Evolutionary conservation across 2,113 vertebrate species (phyloP), one percentile per base, ranked within the genome.

Genomic region (Microtus oregoni): DNA sequence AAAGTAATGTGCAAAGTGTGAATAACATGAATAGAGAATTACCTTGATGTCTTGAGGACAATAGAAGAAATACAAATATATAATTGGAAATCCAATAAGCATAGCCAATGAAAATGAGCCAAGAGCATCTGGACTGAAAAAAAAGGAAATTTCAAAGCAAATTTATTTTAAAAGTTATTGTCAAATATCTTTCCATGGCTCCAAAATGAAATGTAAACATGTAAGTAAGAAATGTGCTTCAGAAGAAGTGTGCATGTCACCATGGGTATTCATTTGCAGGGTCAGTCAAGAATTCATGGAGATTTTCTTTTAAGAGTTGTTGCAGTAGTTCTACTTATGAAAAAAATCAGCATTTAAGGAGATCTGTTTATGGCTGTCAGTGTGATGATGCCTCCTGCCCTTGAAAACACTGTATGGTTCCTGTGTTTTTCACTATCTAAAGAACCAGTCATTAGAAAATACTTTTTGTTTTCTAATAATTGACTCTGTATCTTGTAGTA

Each of bases 121-220:
- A 95, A 90, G 28, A 82, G 3, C 20, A 89, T 83, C 73, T 26
- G 82, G 26, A 79, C 3, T 82, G 72, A 88, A 92, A n/a, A n/a
- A 68, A 68, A 68, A 90, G 50, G 24, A 89, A 28, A 22, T 79
- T 44, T 7, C 9, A 82, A 86, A 77, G 20, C 12, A 96, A 94
- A 92, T 50, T 1, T 12, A 78, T 1, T 78, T 3, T 82, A 82
- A 86, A 89, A 68, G 20, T 79, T 78, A 93, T 32, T 65, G 61
- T 14, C 22, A 81, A 24, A 86, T 77, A 82, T 32, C 22, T 8
- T 89, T 87, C 88, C 47, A 72, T 78, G 44, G 77, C 3, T 94
- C 44, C 32, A 72, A 90, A 95, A 81, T 89, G 8, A 94, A 96
- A 77, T 76, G 3, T 7, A 97, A 94, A 90, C 2, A 85, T 70